Evolutionary conservation across 2,797 vertebrate genomes (phyloP).

Genomic region (Pelobates cultripes): DNA sequence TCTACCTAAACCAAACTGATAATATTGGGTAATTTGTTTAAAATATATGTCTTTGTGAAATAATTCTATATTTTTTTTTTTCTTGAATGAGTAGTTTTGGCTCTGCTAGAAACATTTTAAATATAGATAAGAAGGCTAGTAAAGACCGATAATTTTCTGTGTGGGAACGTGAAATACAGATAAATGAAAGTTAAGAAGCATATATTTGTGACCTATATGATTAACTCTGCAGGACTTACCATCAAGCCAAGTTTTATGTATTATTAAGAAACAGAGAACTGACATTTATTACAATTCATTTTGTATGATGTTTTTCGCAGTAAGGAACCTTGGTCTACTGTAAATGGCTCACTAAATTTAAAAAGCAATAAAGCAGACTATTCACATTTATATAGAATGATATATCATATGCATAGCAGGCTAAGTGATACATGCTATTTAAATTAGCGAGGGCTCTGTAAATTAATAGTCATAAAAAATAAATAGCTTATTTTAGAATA

Average conservation of each 20-base stretch:
- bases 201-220: constrained; percentile 54
- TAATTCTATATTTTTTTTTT: not conserved
- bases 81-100: constrained; percentile 15
- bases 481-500: not conserved
- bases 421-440: not conserved
- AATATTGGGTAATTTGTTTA: constrained; percentile 1
- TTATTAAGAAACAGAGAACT: constrained; percentile 54
- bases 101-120: constrained; percentile 45
- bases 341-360: constrained; percentile 39
- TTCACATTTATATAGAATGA: not conserved
- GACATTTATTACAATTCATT: constrained; percentile 51
- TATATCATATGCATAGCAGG: not conserved
- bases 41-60: constrained; percentile 14
- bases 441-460: constrained; percentile 1
- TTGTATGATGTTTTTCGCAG: constrained; percentile 49
- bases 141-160: constrained; percentile 51
- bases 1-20: constrained; percentile 10
- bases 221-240: constrained; percentile 54
- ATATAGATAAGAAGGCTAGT: constrained; percentile 44
- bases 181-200: constrained; percentile 53
- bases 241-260: constrained; percentile 51
- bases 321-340: constrained; percentile 26
- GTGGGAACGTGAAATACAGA: constrained; percentile 49
- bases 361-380: constrained; percentile 11
- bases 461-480: constrained; percentile 11